Percentiles rank a stretch among this genome's conserved stretches.
Evolutionary conservation across 2,797 vertebrate species (phyloP).

Genomic region (Lutjanus argentimaculatus): DNA sequence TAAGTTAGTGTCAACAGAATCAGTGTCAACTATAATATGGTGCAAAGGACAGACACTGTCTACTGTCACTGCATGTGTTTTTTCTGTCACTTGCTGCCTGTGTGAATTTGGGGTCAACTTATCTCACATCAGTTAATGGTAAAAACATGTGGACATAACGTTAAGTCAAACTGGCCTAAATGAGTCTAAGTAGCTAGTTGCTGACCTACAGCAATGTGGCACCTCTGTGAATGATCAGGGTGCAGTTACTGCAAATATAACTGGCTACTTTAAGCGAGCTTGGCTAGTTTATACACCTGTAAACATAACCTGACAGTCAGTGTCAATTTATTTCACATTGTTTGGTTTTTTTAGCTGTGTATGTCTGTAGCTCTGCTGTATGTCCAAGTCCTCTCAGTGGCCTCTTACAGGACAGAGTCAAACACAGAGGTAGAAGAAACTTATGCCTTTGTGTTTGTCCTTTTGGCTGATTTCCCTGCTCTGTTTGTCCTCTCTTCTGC

Average conservation of each 20-base stretch:
- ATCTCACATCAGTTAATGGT: background rate
- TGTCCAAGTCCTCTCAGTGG: slow-evolving; percentile 10
- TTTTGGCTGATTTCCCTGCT: slow-evolving; percentile 40
- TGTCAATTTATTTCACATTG: background rate
- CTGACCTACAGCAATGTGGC: slow-evolving; percentile 1
- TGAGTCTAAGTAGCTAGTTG: background rate
- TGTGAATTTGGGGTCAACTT: background rate
- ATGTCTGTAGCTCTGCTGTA: background rate
- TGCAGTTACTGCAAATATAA: background rate
- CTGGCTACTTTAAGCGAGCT: background rate
- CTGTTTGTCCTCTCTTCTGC: slow-evolving; percentile 38
- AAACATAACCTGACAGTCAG: background rate
- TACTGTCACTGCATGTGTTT: background rate
- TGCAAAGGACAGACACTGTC: background rate
- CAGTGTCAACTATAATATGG: background rate
- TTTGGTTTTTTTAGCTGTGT: background rate
- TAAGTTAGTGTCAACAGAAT: background rate
- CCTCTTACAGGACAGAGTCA: slow-evolving; percentile 32
- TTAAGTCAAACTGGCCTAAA: background rate
- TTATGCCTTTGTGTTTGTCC: slow-evolving; percentile 48
- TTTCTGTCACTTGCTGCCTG: background rate
- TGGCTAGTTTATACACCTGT: background rate
- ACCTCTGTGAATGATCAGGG: background rate
- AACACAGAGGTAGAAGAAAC: background rate
- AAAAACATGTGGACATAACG: background rate